Evolutionary conservation across 2,113 vertebrate species (phyloP).

Genomic region (Dendrocopos noguchii): DNA sequence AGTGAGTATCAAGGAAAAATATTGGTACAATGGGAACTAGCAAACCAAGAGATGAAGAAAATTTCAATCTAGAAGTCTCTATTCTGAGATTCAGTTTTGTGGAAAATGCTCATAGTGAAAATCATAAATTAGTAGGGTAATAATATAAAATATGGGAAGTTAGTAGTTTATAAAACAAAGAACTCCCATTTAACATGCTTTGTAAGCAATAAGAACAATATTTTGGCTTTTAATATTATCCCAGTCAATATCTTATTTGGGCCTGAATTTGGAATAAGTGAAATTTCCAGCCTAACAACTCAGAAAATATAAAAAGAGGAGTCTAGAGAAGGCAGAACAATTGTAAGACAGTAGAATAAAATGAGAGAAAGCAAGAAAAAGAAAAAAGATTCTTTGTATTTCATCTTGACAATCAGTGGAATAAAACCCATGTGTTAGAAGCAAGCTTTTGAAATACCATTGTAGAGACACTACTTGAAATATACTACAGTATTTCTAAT

Average conservation of each 20-base stretch:
- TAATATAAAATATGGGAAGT: not conserved
- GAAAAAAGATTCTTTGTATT: not conserved
- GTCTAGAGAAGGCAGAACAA: not conserved
- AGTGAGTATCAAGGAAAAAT: not conserved
- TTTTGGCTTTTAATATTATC: not conserved
- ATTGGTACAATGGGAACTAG: not conserved
- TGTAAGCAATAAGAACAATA: not conserved
- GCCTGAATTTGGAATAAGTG: not conserved
- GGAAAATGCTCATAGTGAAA: not conserved
- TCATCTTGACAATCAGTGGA: not conserved
- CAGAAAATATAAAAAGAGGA: not conserved
- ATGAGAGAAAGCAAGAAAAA: not conserved
- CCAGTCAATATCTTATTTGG: not conserved
- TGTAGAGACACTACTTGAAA: not conserved
- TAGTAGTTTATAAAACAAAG: not conserved
- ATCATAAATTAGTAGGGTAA: not conserved
- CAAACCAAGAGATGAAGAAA: not conserved
- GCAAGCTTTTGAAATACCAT: not conserved
- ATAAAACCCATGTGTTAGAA: not conserved
- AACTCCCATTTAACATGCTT: not conserved
- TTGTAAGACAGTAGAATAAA: not conserved
- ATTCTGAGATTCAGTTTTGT: not conserved
- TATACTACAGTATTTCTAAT: not conserved
- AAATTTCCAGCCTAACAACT: not conserved
- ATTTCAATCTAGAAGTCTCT: not conserved